Evolutionary conservation across 1,140 invertebrate species (phyloP), one percentile per base, ranked within the genome.

Genomic region (Leptopilina boulardi): DNA sequence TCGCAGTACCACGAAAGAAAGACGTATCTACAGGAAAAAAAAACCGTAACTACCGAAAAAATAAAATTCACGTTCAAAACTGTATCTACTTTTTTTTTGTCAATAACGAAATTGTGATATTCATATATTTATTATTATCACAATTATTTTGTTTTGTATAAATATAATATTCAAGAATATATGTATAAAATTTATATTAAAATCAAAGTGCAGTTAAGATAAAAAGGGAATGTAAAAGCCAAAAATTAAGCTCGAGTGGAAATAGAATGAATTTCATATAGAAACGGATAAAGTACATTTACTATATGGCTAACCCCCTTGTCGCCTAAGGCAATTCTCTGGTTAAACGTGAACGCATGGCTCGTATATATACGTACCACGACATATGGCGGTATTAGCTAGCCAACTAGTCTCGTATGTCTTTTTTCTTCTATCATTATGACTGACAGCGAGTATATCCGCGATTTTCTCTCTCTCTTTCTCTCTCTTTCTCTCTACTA

Each of bases 351-450:
- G 30, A 74, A 74, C 73, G 44, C 26, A 74, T 74, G 73, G 47
- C 51, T 74, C 54, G 54, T 30, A 38, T 26, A 47, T 54, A 30
- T 38, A 38, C 34, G 34, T 38, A 38, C n/a, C 47, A 59, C 47
- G 51, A 74, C 73, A 74, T 74, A 74, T 74, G 73, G 19, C 78
- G 54, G 78, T 74, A 72, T 54, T 74, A 54, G 34, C 74, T 51
- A 21, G 26, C 72, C 70, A 54, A 23, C 74, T 51, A 21, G 41
- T 73, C 70, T 70, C 47, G 26, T 13, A 76, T 76, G 54, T 34
- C 59, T 66, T 79, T 79, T 79, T 76, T 76, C 75, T 66, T 21
- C 34, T 18, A 23, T 41, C 34, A 70, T 74, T 66, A 41, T 41
- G 70, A 74, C 78, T 74, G 71, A 73, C 74, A 66, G 59, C 59